Conservation (phyloP, 1,140 invertebrate species). For the Lepidurus packardi region DNA sequence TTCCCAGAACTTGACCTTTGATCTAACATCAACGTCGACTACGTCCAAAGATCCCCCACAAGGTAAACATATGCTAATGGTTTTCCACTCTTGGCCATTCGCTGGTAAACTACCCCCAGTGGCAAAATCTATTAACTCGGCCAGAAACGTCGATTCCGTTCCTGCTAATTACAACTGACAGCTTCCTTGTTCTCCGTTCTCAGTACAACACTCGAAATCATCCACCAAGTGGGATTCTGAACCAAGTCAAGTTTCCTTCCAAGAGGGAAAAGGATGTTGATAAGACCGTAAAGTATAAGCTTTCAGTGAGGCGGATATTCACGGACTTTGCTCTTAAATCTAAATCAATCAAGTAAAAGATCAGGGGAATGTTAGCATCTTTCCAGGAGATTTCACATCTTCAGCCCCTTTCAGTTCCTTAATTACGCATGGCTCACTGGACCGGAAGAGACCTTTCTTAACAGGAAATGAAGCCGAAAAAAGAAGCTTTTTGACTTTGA, state of each 20-base stretch:
- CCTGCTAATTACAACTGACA: slow-evolving; percentile 4
- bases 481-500: no score
- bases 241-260: no score
- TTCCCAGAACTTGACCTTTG: slow-evolving; percentile 14
- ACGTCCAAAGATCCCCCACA: slow-evolving; percentile 4
- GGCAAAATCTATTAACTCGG: background rate
- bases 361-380: background rate
- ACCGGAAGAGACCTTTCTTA: background rate
- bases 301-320: background rate
- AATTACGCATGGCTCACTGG: slow-evolving; percentile 4
- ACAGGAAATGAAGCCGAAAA: background rate
- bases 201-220: no score
- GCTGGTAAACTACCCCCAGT: background rate
- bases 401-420: background rate
- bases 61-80: slow-evolving; percentile 17
- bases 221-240: no score
- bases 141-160: background rate
- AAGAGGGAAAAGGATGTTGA: no score
- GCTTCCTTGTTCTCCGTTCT: background rate
- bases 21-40: background rate
- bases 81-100: background rate
- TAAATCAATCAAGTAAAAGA: background rate
- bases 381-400: background rate
- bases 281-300: background rate
- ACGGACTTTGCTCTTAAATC: background rate